Evolutionary conservation across 2,888 invertebrate genomes (phyloP), one percentile per base, ranked within the genome.

Genomic region (Nebria brevicollis): DNA sequence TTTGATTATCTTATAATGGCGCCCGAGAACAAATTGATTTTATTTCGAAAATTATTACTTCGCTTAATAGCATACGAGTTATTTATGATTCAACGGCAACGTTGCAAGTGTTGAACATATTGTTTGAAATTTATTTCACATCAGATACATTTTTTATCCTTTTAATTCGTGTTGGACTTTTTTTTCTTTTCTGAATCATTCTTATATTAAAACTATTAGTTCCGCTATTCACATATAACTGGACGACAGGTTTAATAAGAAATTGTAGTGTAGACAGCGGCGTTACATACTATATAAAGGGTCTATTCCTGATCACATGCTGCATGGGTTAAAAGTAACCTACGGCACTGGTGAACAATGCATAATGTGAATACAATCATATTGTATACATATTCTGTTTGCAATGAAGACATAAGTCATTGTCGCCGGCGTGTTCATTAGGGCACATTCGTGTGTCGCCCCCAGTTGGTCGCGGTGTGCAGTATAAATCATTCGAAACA

Each of bases 351-450:
- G 54, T 13, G 54, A 54, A 54, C 54, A 54, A 54, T 54, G 54
- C 54, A 54, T 54, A 11, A 11, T 8, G 11, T 54, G 54, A 54
- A 54, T 54, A 54, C 54, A 54, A 54, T 54, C 4, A 54, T 54
- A 66, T 66, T 66, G 7, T 25, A 2, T 8, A 7, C 4, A 54
- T 54, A 66, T 66, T 66, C 25, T 25, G n/a, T 8, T 25, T 66
- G 66, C 70, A 25, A 70, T 70, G 70, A 70, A 70, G 70, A 70
- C 70, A 70, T 70, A 70, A 26, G 25, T 70, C 70, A 15, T 11
- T 70, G 70, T 70, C 70, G 70, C 34, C 11, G 26, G 70, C 4
- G 25, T 25, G 25, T 70, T 70, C 70, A 70, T 70, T 70, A 70
- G 70, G 26, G 20, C 20, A 70, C 34, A 70, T 70, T 26, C 34